phyloP scores from a whole-genome alignment of 1,140 invertebrate genomes.

The Pectinophora gossypiella region DNA sequence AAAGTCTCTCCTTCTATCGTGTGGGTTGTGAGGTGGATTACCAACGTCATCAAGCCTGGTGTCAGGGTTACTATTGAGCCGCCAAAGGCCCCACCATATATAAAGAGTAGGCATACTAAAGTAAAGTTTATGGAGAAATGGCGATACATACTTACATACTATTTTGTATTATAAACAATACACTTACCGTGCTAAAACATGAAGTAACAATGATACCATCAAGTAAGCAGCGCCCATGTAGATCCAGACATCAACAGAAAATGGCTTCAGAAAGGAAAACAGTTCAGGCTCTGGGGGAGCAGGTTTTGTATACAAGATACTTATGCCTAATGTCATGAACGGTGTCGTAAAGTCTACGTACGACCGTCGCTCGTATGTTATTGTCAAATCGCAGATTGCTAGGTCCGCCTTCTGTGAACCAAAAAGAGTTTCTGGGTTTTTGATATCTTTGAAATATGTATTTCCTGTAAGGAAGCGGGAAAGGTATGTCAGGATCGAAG shows the following conservation, averaged over 20 bases:
- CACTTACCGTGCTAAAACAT: slow-evolving; percentile 86
- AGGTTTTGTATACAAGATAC: slow-evolving; percentile 89
- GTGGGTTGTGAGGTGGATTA: too few relatives aligned
- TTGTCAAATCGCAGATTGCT: slow-evolving; percentile 94
- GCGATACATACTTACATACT: too few relatives aligned
- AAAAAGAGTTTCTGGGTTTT: slow-evolving; percentile 26
- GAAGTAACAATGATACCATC: slow-evolving; percentile 90
- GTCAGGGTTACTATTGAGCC: too few relatives aligned
- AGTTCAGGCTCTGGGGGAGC: slow-evolving; percentile 86
- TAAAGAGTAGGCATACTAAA: too few relatives aligned
- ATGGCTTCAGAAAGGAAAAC: slow-evolving; percentile 91
- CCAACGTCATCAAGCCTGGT: too few relatives aligned
- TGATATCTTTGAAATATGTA: too few relatives aligned
- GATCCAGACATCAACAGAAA: slow-evolving; percentile 94
- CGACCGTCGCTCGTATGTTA: slow-evolving; percentile 89
- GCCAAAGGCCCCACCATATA: too few relatives aligned
- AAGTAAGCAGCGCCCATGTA: slow-evolving; percentile 93
- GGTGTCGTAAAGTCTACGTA: slow-evolving; percentile 95
- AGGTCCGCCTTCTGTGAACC: slow-evolving; percentile 89
- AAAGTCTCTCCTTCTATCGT: too few relatives aligned
- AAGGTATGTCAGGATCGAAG: too few relatives aligned
- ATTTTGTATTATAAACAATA: background rate
- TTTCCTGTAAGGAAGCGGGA: too few relatives aligned
- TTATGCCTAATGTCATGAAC: slow-evolving; percentile 93
- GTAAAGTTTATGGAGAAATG: too few relatives aligned